Evolutionary conservation across 2,888 invertebrate species (phyloP).

Genomic region (Lasioglossum figueresi): DNA sequence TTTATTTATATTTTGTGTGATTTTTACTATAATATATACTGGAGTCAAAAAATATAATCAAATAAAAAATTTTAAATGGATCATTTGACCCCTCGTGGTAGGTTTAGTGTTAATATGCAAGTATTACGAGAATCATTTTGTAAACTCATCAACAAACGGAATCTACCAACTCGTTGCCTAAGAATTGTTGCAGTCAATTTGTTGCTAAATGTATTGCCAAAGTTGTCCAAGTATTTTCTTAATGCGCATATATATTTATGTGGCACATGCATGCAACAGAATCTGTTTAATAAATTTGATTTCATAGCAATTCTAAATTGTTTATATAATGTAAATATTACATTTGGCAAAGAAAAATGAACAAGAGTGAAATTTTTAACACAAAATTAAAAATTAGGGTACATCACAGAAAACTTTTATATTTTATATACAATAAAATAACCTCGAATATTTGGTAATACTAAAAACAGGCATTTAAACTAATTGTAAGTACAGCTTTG

Average conservation of each 20-base stretch:
- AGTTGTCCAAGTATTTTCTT: constrained; percentile 24
- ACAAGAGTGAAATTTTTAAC: background rate
- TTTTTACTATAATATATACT: no score
- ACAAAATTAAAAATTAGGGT: background rate
- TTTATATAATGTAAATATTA: background rate
- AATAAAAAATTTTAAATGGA: no score
- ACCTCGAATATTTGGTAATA: constrained; percentile 33
- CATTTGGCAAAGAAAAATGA: background rate
- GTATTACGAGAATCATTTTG: background rate
- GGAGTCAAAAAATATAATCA: no score
- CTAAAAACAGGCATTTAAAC: constrained; percentile 24
- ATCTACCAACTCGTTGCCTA: background rate
- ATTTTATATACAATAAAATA: constrained; percentile 26
- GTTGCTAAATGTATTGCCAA: constrained; percentile 42
- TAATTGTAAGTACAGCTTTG: constrained; percentile 10
- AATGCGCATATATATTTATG: background rate
- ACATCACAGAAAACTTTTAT: constrained; percentile 2
- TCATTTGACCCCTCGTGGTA: no score
- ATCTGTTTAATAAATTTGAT: background rate
- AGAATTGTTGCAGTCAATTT: constrained; percentile 18
- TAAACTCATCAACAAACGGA: background rate
- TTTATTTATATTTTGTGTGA: no score
- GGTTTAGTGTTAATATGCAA: background rate
- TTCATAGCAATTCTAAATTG: background rate
- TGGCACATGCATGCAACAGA: background rate